phyloP scores from a whole-genome alignment of 2,113 vertebrate species.

The Neogale vison region DNA sequence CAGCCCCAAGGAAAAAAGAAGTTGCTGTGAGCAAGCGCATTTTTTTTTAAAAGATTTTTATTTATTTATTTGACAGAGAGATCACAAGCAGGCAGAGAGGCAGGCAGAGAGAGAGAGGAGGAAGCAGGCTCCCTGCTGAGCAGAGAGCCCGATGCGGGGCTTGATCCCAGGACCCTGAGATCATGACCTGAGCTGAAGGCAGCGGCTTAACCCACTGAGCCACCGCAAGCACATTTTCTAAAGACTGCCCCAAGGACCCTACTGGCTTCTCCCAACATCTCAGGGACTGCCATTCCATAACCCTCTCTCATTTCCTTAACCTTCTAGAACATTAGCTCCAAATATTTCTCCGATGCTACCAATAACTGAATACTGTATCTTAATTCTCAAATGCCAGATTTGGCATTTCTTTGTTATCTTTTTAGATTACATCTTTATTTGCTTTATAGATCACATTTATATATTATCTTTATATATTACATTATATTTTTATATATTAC shows the following conservation, averaged over 20 bases:
- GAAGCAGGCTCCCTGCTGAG: too few species aligned
- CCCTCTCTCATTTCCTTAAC: neutral
- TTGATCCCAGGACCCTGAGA: too few species aligned
- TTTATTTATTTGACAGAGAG: too few species aligned
- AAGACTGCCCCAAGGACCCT: neutral
- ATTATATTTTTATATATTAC: neutral
- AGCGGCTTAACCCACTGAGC: too few species aligned
- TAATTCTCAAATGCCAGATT: constrained; percentile 28
- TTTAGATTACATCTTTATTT: neutral
- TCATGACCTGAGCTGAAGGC: too few species aligned
- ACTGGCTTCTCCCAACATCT: neutral
- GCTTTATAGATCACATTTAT: neutral
- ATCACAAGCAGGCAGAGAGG: too few species aligned
- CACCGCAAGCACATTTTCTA: constrained; percentile 26
- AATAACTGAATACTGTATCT: neutral
- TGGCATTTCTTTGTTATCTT: constrained; percentile 55
- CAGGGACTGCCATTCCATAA: neutral
- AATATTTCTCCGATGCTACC: neutral
- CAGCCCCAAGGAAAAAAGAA: neutral
- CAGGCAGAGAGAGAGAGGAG: too few species aligned
- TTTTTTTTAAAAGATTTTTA: too few species aligned
- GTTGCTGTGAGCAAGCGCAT: neutral
- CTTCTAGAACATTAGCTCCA: neutral
- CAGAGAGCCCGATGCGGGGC: too few species aligned
- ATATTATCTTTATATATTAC: neutral